Base-by-base conservation (phyloP, 1,140 invertebrate genomes). In the Drosophila bocqueti region DNA sequence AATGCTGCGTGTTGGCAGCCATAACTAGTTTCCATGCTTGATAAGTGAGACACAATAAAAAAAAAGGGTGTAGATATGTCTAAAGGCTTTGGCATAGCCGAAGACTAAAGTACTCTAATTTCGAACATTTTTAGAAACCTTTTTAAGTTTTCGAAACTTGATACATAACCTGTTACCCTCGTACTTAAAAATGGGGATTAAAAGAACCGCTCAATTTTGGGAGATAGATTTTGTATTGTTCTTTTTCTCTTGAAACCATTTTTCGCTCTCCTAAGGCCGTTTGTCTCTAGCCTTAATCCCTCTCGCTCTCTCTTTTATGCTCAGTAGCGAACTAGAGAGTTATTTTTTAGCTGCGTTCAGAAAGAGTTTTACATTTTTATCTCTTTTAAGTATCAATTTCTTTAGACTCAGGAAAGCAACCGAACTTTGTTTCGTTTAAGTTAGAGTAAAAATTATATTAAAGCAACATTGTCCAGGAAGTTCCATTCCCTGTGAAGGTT, bases 11-110 rank as follows among this genome's bases (percentile, higher is more conserved):
- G 73, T 55, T 78, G 72, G 50, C 67, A 63, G 72, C 77, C 57
- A 65, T 83, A 75, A 83, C 84, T 69, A 89, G 76, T 75, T 89
- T 78, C 75, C 72, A 75, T 61, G 69, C 73, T 68, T 66, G 84
- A 84, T 81, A 81, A 75, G 62, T 78, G 62, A 59, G 66, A 55
- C 43, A 52, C 55, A 66, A 46, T 34, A 47, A 16, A 34, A 42
- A 34, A 42, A 47, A 10, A n/a, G 60, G 61, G 34, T 21, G 38
- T 18, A 16, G 5, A 24, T 45, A 29, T 36, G n/a, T 15, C 0
- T 36, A 13, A 8, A 26, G 1, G 4, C 9, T 16, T 42, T 13
- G 18, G 31, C 29, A 50, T 43, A 21, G 11, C 1, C 18, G 26
- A 46, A 43, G 5, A 36, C 10, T 26, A 4, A 6, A n/a, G 36